Base-by-base conservation (phyloP, 2,113 vertebrate genomes). In the Megaceryle maxima region DNA sequence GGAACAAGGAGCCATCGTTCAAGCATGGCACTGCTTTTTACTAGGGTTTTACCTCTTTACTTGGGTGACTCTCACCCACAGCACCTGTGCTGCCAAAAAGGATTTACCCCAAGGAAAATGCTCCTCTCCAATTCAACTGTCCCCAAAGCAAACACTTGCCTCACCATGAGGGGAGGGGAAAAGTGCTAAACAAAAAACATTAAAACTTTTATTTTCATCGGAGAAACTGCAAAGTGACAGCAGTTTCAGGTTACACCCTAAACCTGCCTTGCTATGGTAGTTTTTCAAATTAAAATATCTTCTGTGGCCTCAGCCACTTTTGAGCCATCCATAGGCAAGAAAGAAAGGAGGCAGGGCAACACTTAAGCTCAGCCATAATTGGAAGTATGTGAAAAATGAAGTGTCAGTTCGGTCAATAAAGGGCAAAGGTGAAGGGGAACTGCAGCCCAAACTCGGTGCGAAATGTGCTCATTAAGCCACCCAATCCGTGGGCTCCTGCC, bases 311-410 rank as follows among this genome's bases (percentile, higher is more conserved):
- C 95, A 43, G 93, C 95, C 97, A 83, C 97, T 98, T 97, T 97
- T 88, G 41, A 97, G 97, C 96, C 94, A 37, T 98, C 98, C 98
- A 94, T 93, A 97, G 97, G 97, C 98, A 98, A 98, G 97, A 97
- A 98, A 98, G 98, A 98, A 98, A 98, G 97, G 96, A 97, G 98
- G 97, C 96, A 95, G 97, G 97, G 97, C 94, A 76, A 98, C 97
- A 97, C 98, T 98, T 98, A 98, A 98, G 97, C 97, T 79, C 77
- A 97, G 96, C 97, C 98, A 98, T 99, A 99, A 99, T 99, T 99
- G 99, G 98, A 99, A 98, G 98, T 98, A 99, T 98, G 98, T 99
- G 98, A 99, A 99, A 99, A 99, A 99, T 99, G 99, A 99, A 99
- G 98, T 99, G 99, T 99, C 99, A 98, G 98, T 98, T 99, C 97